Percentiles rank a stretch among this genome's conserved stretches.
Conservation (phyloP, 2,113 vertebrate species). For the Myotis davidii region DNA sequence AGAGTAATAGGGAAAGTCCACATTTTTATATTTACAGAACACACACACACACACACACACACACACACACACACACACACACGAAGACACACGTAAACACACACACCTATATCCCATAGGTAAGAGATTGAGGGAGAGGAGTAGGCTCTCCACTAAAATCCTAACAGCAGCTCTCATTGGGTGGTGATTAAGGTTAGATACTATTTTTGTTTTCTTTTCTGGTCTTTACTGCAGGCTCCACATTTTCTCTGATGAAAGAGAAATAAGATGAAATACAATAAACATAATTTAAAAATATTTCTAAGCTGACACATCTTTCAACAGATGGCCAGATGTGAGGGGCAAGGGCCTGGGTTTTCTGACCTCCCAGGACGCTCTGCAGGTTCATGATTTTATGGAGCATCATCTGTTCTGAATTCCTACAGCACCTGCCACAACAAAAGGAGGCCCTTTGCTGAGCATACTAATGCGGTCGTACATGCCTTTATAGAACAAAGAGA, state of each 20-base stretch:
- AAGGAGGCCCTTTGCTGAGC: constrained; percentile 49
- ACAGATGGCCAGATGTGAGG: constrained; percentile 66
- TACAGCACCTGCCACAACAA: constrained; percentile 78
- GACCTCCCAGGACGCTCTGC: constrained; percentile 67
- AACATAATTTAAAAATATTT: constrained; percentile 60
- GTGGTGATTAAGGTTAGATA: neutral
- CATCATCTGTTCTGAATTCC: constrained; percentile 77
- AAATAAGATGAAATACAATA: constrained; percentile 68
- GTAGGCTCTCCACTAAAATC: neutral
- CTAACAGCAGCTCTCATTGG: neutral
- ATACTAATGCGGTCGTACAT: constrained; percentile 37
- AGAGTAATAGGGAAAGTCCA: neutral
- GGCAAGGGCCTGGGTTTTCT: constrained; percentile 51
- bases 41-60: neutral
- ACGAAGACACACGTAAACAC: neutral
- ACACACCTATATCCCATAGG: neutral
- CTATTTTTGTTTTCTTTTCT: constrained; percentile 27
- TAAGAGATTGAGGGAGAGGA: neutral
- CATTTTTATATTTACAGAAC: neutral
- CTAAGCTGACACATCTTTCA: neutral
- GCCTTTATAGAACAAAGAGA: constrained; percentile 69
- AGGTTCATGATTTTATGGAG: constrained; percentile 64
- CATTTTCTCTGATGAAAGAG: constrained; percentile 5
- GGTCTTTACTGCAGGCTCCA: neutral
- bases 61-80: no score